Conservation (phyloP, 2,113 vertebrate species). For the Aegithalos caudatus region DNA sequence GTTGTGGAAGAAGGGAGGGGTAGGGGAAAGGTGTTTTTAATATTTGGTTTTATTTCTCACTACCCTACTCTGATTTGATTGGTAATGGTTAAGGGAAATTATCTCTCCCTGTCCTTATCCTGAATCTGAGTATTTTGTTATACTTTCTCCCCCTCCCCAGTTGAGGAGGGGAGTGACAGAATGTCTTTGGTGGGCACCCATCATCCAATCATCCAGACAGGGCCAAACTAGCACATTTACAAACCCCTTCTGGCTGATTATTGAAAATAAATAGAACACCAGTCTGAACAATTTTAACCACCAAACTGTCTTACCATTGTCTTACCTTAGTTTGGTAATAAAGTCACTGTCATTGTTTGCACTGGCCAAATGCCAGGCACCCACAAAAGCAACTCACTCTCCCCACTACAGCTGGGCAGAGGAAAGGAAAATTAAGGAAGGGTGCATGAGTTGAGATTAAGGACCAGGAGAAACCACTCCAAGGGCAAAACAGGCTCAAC, state of each 20-base stretch:
- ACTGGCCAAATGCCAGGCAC: background rate
- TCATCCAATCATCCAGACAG: background rate
- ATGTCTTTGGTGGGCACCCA: background rate
- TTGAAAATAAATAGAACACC: background rate
- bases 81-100: background rate
- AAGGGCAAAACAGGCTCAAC: background rate
- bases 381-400: background rate
- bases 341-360: fast-evolving
- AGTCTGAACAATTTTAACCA: background rate
- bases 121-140: background rate
- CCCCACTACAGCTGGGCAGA: background rate
- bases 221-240: background rate
- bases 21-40: background rate
- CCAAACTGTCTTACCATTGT: background rate
- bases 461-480: background rate
- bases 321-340: background rate
- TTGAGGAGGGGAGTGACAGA: background rate
- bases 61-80: background rate
- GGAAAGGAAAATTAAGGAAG: background rate
- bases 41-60: background rate
- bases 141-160: background rate
- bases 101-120: background rate
- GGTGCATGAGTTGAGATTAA: background rate
- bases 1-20: background rate
- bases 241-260: background rate